Conservation (phyloP, 1,140 invertebrate species). For the Drosophila teissieri region DNA sequence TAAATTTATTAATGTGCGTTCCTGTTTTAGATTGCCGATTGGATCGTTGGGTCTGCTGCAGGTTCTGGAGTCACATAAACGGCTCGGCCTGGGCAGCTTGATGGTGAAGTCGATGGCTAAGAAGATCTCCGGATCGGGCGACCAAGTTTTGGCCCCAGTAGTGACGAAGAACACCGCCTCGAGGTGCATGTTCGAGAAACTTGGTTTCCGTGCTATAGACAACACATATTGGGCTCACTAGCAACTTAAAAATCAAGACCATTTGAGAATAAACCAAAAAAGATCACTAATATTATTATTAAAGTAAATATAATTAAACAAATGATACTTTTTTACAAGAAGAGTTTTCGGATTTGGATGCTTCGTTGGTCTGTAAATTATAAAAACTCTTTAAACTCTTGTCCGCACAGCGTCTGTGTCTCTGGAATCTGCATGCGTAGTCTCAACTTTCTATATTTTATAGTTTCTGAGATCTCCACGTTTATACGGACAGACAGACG, state of each 20-base stretch:
- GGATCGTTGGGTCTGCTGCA: slow-evolving; percentile 72
- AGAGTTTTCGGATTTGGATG: too few relatives aligned
- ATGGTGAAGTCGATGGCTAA: slow-evolving; percentile 64
- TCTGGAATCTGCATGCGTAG: too few relatives aligned
- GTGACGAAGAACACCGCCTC: slow-evolving; percentile 60
- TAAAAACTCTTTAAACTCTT: too few relatives aligned
- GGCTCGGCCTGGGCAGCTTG: slow-evolving; percentile 68
- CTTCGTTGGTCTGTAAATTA: too few relatives aligned
- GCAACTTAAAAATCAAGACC: background rate
- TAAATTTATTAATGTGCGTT: background rate
- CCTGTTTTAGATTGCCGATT: slow-evolving; percentile 48
- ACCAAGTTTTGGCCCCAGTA: slow-evolving; percentile 71
- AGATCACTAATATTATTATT: background rate
- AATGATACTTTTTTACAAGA: too few relatives aligned
- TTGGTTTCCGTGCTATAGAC: slow-evolving; percentile 70
- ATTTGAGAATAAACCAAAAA: background rate
- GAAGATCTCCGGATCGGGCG: slow-evolving; percentile 43
- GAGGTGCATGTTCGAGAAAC: slow-evolving; percentile 73
- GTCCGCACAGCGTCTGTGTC: too few relatives aligned
- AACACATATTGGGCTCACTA: slow-evolving; percentile 42
- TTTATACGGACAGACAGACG: too few relatives aligned
- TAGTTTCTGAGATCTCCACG: too few relatives aligned
- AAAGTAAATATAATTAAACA: background rate
- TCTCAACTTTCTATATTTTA: too few relatives aligned
- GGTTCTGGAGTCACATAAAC: slow-evolving; percentile 65